Evolutionary conservation across 2,888 invertebrate species (phyloP).

Genomic region (Papilio protenor): DNA sequence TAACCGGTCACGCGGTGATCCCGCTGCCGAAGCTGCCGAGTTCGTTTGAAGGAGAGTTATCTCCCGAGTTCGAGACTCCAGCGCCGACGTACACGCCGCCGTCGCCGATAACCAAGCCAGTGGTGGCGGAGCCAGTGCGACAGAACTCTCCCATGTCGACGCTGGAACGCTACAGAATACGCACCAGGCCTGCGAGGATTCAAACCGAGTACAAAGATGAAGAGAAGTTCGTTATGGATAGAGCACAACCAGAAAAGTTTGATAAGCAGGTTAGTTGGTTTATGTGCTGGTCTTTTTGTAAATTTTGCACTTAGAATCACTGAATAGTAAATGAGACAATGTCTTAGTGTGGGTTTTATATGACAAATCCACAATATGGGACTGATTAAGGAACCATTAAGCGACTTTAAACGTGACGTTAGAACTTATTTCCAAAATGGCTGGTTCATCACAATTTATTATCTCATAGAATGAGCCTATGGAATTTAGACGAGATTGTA

Average conservation of each 20-base stretch:
- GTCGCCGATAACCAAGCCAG: conserved; percentile 70
- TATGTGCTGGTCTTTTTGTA: neutral
- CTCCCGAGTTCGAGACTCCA: conserved; percentile 71
- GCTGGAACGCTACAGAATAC: conserved; percentile 76
- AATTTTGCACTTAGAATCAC: no score
- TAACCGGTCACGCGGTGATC: conserved; percentile 86
- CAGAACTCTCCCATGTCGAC: conserved; percentile 77
- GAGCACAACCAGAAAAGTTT: conserved; percentile 83
- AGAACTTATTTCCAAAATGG: neutral
- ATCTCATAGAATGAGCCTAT: no score
- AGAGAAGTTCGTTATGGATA: conserved; percentile 89
- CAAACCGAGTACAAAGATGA: conserved; percentile 79
- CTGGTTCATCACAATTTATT: neutral
- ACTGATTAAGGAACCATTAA: no score
- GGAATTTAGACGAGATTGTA: neutral
- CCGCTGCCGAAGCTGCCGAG: conserved; percentile 86
- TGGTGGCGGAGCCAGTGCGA: conserved; percentile 56
- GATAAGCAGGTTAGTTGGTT: conserved; percentile 73
- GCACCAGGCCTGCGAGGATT: conserved; percentile 72
- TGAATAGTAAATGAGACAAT: no score
- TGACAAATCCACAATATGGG: no score
- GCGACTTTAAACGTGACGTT: no score
- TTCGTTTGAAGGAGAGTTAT: conserved; percentile 73
- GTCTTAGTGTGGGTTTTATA: no score
- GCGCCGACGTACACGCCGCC: conserved; percentile 68